These are phyloP conservation scores for Drosophila austrosaltans DNA, from an alignment of 2,888 invertebrate genomes.

Conservation along the genomic window DNA sequence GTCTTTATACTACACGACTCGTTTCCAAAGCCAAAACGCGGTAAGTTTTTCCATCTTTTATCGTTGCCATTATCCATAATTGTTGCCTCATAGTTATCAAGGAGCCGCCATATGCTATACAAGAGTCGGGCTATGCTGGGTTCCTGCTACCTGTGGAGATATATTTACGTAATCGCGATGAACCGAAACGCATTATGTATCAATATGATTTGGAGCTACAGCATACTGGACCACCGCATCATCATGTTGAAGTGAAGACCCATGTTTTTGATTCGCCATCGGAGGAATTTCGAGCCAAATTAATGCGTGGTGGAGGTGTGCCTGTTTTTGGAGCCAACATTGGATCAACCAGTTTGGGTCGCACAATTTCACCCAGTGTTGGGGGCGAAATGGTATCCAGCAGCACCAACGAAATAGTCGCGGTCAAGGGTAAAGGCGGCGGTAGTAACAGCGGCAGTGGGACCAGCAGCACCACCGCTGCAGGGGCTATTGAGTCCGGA, in stretches of 20 bases:
- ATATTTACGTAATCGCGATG: constrained; percentile 93
- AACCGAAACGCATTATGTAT: constrained; percentile 93
- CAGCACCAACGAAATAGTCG: constrained; percentile 67
- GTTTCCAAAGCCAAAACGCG: constrained; percentile 95
- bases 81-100: constrained; percentile 87
- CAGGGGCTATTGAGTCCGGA: constrained; percentile 39
- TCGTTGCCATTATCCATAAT: background rate
- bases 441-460: constrained; percentile 84
- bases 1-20: constrained; percentile 96
- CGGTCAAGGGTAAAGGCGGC: constrained; percentile 87
- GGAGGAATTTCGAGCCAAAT: constrained; percentile 94
- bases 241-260: constrained; percentile 90
- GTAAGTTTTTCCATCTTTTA: constrained; percentile 84
- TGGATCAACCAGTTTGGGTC: constrained; percentile 47
- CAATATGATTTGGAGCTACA: constrained; percentile 94
- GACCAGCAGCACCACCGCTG: constrained; percentile 34
- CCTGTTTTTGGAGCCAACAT: constrained; percentile 80
- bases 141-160: constrained; percentile 95
- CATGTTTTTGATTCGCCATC: constrained; percentile 93
- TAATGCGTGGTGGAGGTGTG: constrained; percentile 93
- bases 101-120: constrained; percentile 94
- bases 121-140: constrained; percentile 98
- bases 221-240: constrained; percentile 89
- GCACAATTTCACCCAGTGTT: constrained; percentile 57
- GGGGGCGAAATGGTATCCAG: constrained; percentile 38